These are phyloP conservation scores for Brachionus sp. DNA, from an alignment of 1,140 invertebrate species.

Conservation along the genomic window DNA sequence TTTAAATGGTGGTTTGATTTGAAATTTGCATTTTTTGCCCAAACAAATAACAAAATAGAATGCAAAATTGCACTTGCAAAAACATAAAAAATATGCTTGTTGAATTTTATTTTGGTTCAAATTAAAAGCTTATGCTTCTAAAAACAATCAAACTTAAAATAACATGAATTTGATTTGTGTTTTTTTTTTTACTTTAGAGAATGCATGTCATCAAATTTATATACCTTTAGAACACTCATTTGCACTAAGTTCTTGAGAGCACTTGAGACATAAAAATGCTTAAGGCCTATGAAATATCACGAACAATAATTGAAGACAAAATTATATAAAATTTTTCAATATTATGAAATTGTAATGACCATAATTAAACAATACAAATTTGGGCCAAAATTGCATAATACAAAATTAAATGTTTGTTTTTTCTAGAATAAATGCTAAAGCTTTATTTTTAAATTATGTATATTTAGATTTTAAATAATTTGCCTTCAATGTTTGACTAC, in stretches of 20 bases:
- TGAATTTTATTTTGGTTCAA: neutral
- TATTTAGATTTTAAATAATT: too few species aligned
- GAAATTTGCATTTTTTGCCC: slow-evolving; percentile 28
- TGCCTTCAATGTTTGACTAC: too few species aligned
- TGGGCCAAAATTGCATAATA: neutral
- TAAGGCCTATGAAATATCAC: too few species aligned
- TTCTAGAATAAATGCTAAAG: too few species aligned
- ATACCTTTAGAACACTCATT: neutral
- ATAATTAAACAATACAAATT: neutral
- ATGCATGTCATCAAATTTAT: neutral
- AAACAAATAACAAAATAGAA: neutral
- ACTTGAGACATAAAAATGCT: neutral
- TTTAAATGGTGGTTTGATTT: neutral
- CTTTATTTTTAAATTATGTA: too few species aligned
- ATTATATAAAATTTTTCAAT: neutral
- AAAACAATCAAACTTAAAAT: neutral
- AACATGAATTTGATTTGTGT: neutral
- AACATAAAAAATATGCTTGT: neutral
- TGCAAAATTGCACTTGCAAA: neutral
- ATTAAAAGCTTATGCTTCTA: neutral
- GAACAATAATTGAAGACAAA: neutral
- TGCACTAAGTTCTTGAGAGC: neutral
- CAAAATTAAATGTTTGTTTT: neutral
- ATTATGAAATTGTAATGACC: neutral
- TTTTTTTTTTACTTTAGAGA: neutral